Evolutionary conservation across 2,797 vertebrate genomes (phyloP).

Genomic region (Rhyacichthys aspro): DNA sequence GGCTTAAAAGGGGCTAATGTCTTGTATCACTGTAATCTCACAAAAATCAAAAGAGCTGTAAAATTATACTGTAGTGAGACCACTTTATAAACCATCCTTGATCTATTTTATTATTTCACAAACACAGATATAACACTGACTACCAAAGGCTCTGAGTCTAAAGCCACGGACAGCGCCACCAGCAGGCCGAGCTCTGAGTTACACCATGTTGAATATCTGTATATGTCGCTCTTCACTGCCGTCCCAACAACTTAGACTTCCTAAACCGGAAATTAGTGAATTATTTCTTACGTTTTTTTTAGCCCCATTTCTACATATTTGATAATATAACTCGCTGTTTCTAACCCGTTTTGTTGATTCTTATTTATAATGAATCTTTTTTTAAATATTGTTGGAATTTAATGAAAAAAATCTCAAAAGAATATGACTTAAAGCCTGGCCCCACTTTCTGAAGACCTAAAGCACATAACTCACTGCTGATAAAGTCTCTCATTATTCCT

Average conservation of each 20-base stretch:
- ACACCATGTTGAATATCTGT: neutral
- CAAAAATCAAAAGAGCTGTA: neutral
- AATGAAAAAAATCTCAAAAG: too few relatives aligned
- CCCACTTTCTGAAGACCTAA: too few relatives aligned
- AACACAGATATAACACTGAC: neutral
- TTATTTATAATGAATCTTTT: too few relatives aligned
- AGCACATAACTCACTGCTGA: slow-evolving; percentile 1
- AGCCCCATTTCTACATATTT: slow-evolving; percentile 8
- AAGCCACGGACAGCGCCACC: neutral
- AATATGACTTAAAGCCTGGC: too few relatives aligned
- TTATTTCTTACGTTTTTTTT: neutral
- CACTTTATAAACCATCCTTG: neutral
- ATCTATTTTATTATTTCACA: neutral
- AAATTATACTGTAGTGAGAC: neutral
- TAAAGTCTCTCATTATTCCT: slow-evolving; percentile 20
- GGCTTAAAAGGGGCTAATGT: neutral
- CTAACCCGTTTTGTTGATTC: too few relatives aligned
- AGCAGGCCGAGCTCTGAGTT: neutral
- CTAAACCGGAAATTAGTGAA: neutral
- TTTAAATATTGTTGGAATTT: too few relatives aligned
- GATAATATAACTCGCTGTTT: neutral
- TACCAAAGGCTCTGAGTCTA: neutral
- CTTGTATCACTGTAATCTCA: too few relatives aligned
- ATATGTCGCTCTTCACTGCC: neutral
- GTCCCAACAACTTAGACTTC: slow-evolving; percentile 2